These are phyloP conservation scores for Drosophila hamatofila DNA, from an alignment of 2,888 invertebrate species.

Conservation along the genomic window DNA sequence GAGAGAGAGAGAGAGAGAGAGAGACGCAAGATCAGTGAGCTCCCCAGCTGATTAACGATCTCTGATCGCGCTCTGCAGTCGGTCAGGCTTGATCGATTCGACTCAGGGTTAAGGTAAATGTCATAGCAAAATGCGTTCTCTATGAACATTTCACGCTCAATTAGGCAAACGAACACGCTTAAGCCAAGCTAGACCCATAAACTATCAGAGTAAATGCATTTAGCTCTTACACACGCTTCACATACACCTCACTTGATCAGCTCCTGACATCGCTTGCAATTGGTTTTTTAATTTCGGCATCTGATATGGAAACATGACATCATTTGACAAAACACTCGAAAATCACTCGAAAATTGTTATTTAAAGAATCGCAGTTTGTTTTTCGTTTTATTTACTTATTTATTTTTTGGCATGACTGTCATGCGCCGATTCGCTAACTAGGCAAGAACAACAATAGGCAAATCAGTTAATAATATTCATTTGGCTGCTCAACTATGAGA, in stretches of 20 bases:
- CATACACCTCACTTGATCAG: not conserved
- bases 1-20: too few species aligned
- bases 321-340: slow-evolving; percentile 36
- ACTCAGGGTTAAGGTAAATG: slow-evolving; percentile 81
- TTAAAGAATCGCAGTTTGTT: slow-evolving; percentile 47
- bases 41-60: too few species aligned
- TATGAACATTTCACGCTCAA: slow-evolving; percentile 64
- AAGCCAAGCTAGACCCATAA: not conserved
- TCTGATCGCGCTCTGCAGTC: slow-evolving; percentile 10
- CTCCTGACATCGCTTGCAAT: slow-evolving; percentile 15
- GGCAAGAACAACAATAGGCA: slow-evolving; percentile 36
- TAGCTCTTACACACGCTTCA: not conserved
- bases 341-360: slow-evolving; percentile 42
- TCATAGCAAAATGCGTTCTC: slow-evolving; percentile 56
- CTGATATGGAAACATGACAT: slow-evolving; percentile 42
- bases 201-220: slow-evolving; percentile 38
- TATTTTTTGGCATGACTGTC: slow-evolving; percentile 58
- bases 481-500: not conserved
- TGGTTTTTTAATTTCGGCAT: slow-evolving; percentile 14
- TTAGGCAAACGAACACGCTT: slow-evolving; percentile 49
- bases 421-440: slow-evolving; percentile 57
- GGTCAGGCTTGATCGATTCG: slow-evolving; percentile 77
- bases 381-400: not conserved
- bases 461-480: slow-evolving; percentile 5
- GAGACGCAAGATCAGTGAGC: too few species aligned